Evolutionary conservation across 2,113 vertebrate genomes (phyloP).

Genomic region (Anolis sagrei): DNA sequence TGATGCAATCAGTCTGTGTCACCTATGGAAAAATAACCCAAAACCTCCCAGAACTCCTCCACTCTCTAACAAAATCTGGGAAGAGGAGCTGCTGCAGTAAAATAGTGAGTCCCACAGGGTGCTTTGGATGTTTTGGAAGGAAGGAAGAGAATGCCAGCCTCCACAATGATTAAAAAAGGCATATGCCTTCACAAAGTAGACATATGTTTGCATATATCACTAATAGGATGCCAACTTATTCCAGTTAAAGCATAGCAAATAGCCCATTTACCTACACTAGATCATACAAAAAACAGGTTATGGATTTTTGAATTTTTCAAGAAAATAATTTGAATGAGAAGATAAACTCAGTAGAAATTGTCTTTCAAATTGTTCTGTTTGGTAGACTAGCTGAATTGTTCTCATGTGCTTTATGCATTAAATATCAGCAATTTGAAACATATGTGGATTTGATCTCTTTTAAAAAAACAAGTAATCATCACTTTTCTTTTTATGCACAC

Average conservation of each 20-base stretch:
- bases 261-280: neutral
- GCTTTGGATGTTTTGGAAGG: too few relatives aligned
- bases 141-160: too few relatives aligned
- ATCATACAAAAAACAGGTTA: neutral
- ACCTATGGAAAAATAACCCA: too few relatives aligned
- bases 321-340: neutral
- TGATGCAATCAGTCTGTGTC: too few relatives aligned
- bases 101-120: too few relatives aligned
- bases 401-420: neutral
- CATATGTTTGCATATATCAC: neutral
- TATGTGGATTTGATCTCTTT: neutral
- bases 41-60: too few relatives aligned
- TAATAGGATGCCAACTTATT: neutral
- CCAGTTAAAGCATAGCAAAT: neutral
- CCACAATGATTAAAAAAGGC: too few relatives aligned
- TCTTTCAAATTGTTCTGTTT: neutral
- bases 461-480: neutral
- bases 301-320: neutral
- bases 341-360: neutral
- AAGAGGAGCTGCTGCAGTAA: too few relatives aligned
- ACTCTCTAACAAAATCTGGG: too few relatives aligned
- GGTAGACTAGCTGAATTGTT: neutral
- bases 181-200: neutral
- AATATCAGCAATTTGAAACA: neutral
- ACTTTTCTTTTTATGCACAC: neutral